These are phyloP conservation scores for Camelus bactrianus DNA, from an alignment of 2,113 vertebrate genomes.

Conservation along the genomic window DNA sequence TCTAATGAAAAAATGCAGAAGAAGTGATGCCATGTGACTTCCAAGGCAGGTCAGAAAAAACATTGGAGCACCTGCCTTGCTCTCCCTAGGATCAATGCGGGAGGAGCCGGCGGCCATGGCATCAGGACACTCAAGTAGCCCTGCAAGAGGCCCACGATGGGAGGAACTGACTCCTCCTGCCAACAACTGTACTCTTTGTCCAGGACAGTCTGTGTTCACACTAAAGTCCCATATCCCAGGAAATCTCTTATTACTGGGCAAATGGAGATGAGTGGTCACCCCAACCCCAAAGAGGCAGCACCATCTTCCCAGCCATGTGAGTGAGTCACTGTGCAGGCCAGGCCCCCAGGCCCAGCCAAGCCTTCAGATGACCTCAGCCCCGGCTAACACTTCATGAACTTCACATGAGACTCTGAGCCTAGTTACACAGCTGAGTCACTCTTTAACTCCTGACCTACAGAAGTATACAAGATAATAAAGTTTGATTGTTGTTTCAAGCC, in stretches of 20 bases:
- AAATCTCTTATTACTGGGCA: not conserved
- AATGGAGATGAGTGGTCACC: not conserved
- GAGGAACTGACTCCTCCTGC: not conserved
- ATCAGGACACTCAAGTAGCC: not conserved
- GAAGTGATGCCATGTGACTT: not conserved
- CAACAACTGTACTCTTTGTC: not conserved
- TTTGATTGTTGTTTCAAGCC: not conserved
- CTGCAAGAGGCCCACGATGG: not conserved
- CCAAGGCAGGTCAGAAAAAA: not conserved
- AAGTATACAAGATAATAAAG: not conserved
- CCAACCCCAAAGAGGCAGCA: not conserved
- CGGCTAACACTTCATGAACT: not conserved
- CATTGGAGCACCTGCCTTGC: not conserved
- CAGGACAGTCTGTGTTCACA: not conserved
- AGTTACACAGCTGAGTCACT: not conserved
- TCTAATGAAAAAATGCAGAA: not conserved
- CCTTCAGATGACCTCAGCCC: not conserved
- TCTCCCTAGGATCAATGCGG: not conserved
- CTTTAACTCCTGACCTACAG: not conserved
- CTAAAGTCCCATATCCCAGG: not conserved
- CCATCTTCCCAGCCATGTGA: not conserved
- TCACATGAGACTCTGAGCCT: not conserved
- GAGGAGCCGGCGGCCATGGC: fast-evolving
- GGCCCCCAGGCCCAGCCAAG: not conserved
- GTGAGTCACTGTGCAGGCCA: not conserved